A percentile compares a stretch with the other conserved stretches of the same genome.
Evolutionary conservation across 2,797 vertebrate genomes (phyloP).

Genomic region (Sebastes taczanowskii): DNA sequence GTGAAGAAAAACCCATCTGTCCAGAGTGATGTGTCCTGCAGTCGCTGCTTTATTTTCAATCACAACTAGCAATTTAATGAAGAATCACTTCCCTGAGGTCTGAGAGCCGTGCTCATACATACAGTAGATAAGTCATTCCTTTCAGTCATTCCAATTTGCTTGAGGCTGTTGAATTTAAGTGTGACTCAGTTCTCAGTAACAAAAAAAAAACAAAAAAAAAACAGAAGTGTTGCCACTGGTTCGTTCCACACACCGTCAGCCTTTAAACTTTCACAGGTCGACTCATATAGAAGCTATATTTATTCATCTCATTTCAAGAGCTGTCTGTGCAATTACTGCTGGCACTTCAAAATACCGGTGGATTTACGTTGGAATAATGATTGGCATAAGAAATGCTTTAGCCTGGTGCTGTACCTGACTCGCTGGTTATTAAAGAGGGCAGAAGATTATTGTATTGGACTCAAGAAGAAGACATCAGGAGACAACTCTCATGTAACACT

Average conservation of each 20-base stretch:
- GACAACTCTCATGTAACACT: constrained; percentile 20
- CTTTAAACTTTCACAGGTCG: constrained; percentile 27
- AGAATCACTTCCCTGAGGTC: constrained; percentile 63
- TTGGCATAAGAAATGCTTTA: constrained; percentile 54
- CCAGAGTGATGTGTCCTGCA: constrained; percentile 34
- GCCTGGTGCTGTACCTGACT: constrained; percentile 39
- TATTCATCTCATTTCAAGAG: constrained; percentile 61
- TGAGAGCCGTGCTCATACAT: constrained; percentile 47
- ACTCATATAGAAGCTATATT: constrained; percentile 48
- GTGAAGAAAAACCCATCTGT: constrained; percentile 61
- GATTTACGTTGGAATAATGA: constrained; percentile 61
- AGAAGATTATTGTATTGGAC: constrained; percentile 45
- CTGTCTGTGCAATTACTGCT: constrained; percentile 55
- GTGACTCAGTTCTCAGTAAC: constrained; percentile 26
- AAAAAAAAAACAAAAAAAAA: neutral
- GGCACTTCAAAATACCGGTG: constrained; percentile 42
- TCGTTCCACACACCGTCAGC: constrained; percentile 47
- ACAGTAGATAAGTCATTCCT: constrained; percentile 53
- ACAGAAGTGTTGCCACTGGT: constrained; percentile 18
- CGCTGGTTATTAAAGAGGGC: constrained; percentile 68
- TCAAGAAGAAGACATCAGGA: constrained; percentile 36
- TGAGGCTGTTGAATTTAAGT: constrained; percentile 54
- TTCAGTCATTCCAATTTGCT: constrained; percentile 57
- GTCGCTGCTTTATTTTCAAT: constrained; percentile 69
- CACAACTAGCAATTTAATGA: constrained; percentile 63